A percentile compares a stretch with the other conserved stretches of the same genome.
Conservation (phyloP, 2,888 invertebrate genomes). For the Morpho achilles region DNA sequence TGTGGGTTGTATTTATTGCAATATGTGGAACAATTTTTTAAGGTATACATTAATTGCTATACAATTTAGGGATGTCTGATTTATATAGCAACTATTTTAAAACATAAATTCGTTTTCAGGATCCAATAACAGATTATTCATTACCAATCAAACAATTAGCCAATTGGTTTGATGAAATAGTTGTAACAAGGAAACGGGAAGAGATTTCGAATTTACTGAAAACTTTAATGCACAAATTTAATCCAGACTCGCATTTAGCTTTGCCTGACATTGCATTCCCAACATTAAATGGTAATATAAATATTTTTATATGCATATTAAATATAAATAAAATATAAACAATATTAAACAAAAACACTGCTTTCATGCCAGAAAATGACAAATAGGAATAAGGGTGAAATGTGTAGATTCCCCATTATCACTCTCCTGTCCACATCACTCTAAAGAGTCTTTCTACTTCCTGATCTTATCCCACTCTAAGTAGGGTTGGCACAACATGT, state of each 20-base stretch:
- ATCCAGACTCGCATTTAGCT: conserved; percentile 81
- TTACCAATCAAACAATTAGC: conserved; percentile 90
- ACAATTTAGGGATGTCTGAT: no score
- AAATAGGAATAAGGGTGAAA: no score
- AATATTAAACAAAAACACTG: no score
- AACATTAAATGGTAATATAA: conserved; percentile 82
- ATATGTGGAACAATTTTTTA: conserved; percentile 97
- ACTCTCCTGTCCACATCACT: no score
- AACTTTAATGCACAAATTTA: conserved; percentile 85
- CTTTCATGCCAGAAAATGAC: no score
- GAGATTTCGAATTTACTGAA: conserved; percentile 90
- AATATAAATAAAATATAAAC: no score
- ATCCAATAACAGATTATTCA: conserved; percentile 89
- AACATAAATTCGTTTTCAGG: conserved; percentile 69
- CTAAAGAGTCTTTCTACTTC: no score
- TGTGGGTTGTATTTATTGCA: conserved; percentile 97
- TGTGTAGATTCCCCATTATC: no score
- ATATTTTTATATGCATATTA: neutral
- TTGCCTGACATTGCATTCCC: conserved; percentile 87
- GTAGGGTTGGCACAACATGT: no score
- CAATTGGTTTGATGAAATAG: conserved; percentile 92
- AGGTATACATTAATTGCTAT: conserved; percentile 67
- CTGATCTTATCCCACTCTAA: no score
- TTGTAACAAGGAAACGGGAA: conserved; percentile 91
- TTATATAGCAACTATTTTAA: no score